phyloP scores from a whole-genome alignment of 2,888 invertebrate genomes.

The Hedya salicella region DNA sequence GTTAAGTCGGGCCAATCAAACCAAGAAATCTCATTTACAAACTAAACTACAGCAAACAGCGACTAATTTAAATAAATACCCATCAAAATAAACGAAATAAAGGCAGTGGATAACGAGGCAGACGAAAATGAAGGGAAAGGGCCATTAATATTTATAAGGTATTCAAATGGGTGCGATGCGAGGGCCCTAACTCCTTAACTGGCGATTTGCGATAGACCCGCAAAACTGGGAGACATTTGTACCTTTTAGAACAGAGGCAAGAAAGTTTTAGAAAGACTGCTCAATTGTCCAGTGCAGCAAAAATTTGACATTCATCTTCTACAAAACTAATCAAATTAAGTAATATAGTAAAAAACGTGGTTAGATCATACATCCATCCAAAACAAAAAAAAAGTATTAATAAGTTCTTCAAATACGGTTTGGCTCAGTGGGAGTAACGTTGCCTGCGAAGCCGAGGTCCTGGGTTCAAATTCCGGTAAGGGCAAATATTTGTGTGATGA shows the following conservation, averaged over 20 bases:
- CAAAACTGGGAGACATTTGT: slow-evolving; percentile 20
- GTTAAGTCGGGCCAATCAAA: slow-evolving; percentile 9
- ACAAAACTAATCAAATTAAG: too few species aligned
- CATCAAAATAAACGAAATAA: slow-evolving; percentile 36
- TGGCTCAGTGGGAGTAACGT: too few species aligned
- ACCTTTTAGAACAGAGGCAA: not conserved
- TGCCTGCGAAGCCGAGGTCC: too few species aligned
- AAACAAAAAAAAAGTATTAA: too few species aligned
- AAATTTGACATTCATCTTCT: too few species aligned
- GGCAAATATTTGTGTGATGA: too few species aligned
- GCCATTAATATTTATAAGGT: slow-evolving; percentile 57
- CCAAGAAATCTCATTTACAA: slow-evolving; percentile 15
- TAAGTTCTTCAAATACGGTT: too few species aligned
- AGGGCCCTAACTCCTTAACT: slow-evolving; percentile 43
- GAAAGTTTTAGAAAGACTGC: not conserved
- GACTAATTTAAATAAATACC: slow-evolving; percentile 34
- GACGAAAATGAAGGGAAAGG: slow-evolving; percentile 48
- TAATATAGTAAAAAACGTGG: too few species aligned
- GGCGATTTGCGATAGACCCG: slow-evolving; percentile 34
- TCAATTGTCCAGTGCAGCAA: too few species aligned
- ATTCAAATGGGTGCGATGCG: slow-evolving; percentile 61
- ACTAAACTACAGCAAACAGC: slow-evolving; percentile 16
- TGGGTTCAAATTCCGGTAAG: too few species aligned
- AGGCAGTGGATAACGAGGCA: slow-evolving; percentile 31
- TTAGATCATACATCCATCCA: too few species aligned